These are phyloP conservation scores for Oreochromis niloticus DNA, from an alignment of 2,113 vertebrate species.

Conservation along the genomic window DNA sequence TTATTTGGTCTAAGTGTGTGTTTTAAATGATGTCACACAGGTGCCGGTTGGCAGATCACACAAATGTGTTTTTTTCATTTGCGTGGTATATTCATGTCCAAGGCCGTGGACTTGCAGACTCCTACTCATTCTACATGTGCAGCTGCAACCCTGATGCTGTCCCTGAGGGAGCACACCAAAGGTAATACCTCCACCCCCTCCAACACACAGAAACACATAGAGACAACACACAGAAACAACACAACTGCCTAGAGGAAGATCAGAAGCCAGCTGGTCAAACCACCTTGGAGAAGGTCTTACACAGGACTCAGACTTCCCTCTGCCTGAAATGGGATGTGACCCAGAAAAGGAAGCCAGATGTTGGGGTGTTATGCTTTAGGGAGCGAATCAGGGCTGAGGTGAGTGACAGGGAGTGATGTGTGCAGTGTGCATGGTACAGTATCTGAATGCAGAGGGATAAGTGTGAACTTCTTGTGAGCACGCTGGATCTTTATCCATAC, in stretches of 20 bases:
- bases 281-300: conserved; percentile 18
- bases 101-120: not conserved
- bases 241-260: not conserved
- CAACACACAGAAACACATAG: not conserved
- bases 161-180: not conserved
- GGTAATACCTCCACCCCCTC: not conserved
- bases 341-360: conserved; percentile 57
- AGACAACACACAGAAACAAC: not conserved
- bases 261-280: conserved; percentile 25
- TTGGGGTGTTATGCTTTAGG: conserved; percentile 35
- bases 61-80: not conserved
- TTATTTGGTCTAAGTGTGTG: not conserved
- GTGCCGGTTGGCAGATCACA: not conserved
- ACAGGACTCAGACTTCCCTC: conserved; percentile 4
- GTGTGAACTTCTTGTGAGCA: conserved; percentile 38
- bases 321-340: conserved; percentile 35
- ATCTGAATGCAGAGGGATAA: conserved; percentile 23
- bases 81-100: not conserved
- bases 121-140: not conserved
- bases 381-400: not conserved
- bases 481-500: conserved; percentile 23
- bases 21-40: not conserved
- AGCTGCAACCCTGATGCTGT: not conserved
- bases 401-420: conserved; percentile 35
- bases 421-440: not conserved